A percentile compares a stretch with the other conserved stretches of the same genome.
Evolutionary conservation across 2,797 vertebrate genomes (phyloP).

Genomic region (Myotis daubentonii): DNA sequence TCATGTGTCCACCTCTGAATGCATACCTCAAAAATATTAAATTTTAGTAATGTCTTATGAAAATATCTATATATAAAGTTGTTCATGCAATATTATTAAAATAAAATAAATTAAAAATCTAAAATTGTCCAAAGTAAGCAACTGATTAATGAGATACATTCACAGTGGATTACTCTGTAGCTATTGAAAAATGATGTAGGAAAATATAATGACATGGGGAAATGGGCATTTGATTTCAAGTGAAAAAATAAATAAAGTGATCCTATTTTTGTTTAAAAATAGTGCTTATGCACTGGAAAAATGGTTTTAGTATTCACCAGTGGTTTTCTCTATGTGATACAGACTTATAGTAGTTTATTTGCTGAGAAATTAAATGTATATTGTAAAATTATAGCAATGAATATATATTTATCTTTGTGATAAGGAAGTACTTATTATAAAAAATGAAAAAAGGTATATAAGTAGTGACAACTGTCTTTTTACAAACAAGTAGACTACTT

Average conservation of each 20-base stretch:
- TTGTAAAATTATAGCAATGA: slow-evolving; percentile 24
- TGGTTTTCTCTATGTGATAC: neutral
- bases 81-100: neutral
- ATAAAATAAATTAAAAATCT: slow-evolving; percentile 1
- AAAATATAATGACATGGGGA: neutral
- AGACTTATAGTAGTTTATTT: neutral
- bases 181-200: neutral
- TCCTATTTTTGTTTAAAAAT: slow-evolving; percentile 15
- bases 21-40: neutral
- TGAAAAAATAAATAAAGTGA: neutral
- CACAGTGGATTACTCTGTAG: neutral
- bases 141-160: neutral
- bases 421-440: slow-evolving; percentile 31
- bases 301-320: neutral
- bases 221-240: neutral
- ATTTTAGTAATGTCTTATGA: slow-evolving; percentile 17
- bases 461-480: neutral
- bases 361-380: slow-evolving; percentile 33
- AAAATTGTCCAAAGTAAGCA: slow-evolving; percentile 15
- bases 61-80: slow-evolving; percentile 8
- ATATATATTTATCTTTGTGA: neutral
- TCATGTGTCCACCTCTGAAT: neutral
- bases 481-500: neutral
- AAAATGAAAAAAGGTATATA: neutral
- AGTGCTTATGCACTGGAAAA: neutral